Evolutionary conservation across 2,797 vertebrate species (phyloP).

Genomic region (Atherinosoma microstoma): DNA sequence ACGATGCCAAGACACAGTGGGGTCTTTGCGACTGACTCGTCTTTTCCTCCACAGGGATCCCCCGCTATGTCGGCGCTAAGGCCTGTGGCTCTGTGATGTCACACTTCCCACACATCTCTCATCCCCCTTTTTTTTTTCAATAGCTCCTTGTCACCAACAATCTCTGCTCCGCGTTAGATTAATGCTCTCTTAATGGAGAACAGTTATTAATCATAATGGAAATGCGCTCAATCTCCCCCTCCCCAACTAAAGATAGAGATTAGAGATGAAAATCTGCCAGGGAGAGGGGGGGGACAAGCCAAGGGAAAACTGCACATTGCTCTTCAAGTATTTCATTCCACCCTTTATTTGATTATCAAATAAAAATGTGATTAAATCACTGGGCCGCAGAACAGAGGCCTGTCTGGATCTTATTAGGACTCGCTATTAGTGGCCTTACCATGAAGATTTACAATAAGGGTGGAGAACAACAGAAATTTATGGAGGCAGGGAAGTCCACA

Average conservation of each 20-base stretch:
- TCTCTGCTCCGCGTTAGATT: slow-evolving; percentile 68
- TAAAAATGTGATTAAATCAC: slow-evolving; percentile 82
- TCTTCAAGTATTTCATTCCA: slow-evolving; percentile 76
- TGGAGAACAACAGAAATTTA: slow-evolving; percentile 79
- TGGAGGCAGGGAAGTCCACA: slow-evolving; percentile 65
- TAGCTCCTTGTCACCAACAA: slow-evolving; percentile 58
- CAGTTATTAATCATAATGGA: slow-evolving; percentile 78
- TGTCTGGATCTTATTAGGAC: slow-evolving; percentile 79
- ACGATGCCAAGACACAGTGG: slow-evolving; percentile 64
- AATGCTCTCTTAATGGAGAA: slow-evolving; percentile 72
- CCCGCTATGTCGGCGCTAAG: slow-evolving; percentile 31
- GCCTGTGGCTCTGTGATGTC: slow-evolving; percentile 66
- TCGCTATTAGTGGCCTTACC: slow-evolving; percentile 76
- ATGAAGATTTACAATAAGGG: slow-evolving; percentile 75
- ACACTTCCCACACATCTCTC: slow-evolving; percentile 40
- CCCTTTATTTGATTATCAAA: slow-evolving; percentile 83
- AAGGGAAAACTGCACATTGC: slow-evolving; percentile 73
- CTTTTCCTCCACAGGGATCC: slow-evolving; percentile 44
- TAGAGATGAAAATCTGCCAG: slow-evolving; percentile 75
- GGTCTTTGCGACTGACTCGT: slow-evolving; percentile 47
- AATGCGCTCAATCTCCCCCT: slow-evolving; percentile 53
- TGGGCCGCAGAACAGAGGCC: slow-evolving; percentile 76
- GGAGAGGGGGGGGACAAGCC: slow-evolving; percentile 20
- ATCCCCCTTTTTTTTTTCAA: slow-evolving; percentile 50
- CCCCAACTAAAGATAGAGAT: slow-evolving; percentile 61